Evolutionary conservation across 2,113 vertebrate genomes (phyloP).

Genomic region (Zingel zingel): DNA sequence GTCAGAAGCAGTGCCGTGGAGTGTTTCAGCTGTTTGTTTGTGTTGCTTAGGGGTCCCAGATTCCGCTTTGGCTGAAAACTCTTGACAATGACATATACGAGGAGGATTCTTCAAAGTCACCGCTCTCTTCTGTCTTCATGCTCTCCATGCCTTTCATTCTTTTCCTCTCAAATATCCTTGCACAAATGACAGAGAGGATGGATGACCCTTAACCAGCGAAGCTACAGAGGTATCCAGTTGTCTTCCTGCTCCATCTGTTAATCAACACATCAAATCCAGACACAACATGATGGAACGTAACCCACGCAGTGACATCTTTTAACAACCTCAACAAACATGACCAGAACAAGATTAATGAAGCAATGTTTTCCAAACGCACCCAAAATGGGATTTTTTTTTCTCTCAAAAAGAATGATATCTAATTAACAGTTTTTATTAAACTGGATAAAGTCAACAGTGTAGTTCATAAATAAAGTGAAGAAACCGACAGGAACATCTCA

Average conservation of each 20-base stretch:
- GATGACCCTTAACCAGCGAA: conserved; percentile 39
- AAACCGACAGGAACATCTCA: conserved; percentile 2
- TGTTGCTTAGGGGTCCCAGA: conserved; percentile 30
- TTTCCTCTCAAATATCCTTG: conserved; percentile 56
- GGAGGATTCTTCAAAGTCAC: conserved; percentile 63
- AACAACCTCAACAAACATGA: conserved; percentile 20
- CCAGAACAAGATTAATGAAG: conserved; percentile 12
- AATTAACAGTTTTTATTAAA: conserved; percentile 22
- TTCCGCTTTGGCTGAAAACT: conserved; percentile 38
- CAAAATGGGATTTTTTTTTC: conserved; percentile 5
- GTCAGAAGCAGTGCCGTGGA: conserved; percentile 5
- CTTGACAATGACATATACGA: conserved; percentile 60
- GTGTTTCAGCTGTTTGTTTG: conserved; percentile 55
- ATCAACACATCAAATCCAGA: conserved; percentile 68
- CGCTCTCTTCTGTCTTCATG: conserved; percentile 31
- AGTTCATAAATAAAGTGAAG: conserved; percentile 8
- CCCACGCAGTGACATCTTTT: conserved; percentile 19
- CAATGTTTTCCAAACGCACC: background rate
- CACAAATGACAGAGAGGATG: conserved; percentile 49
- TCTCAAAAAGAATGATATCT: background rate
- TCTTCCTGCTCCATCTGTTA: conserved; percentile 57
- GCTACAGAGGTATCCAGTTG: conserved; percentile 39
- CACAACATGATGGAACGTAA: conserved; percentile 54
- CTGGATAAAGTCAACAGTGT: background rate
- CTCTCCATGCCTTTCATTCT: conserved; percentile 56